phyloP scores from a whole-genome alignment of 2,113 vertebrate species.

The Rhinopomastus cyanomelas region DNA sequence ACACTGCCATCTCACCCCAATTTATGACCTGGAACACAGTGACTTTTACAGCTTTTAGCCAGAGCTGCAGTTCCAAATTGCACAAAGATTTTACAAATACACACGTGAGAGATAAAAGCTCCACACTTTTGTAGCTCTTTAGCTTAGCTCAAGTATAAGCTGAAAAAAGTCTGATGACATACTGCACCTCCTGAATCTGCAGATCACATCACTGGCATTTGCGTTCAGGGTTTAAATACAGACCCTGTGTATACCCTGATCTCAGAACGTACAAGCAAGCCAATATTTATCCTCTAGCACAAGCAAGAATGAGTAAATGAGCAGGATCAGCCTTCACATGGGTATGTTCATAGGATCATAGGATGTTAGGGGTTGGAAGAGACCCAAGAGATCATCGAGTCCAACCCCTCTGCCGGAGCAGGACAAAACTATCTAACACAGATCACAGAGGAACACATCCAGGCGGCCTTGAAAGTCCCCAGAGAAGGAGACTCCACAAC shows the following conservation, averaged over 20 bases:
- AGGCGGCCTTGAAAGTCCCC: no score
- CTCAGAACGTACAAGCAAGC: neutral
- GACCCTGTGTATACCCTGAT: neutral
- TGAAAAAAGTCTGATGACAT: neutral
- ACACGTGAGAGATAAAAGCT: neutral
- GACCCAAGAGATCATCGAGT: no score
- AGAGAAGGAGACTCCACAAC: no score
- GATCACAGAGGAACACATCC: no score
- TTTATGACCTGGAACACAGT: constrained; percentile 68
- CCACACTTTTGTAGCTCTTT: neutral
- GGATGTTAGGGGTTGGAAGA: no score
- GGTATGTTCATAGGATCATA: no score
- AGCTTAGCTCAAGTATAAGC: neutral
- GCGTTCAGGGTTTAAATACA: neutral
- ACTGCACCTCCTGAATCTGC: neutral
- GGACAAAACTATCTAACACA: no score
- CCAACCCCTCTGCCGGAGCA: no score
- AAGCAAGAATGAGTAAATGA: neutral
- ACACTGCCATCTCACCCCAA: constrained; percentile 44
- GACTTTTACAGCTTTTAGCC: constrained; percentile 46
- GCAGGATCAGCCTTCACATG: neutral
- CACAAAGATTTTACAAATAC: neutral
- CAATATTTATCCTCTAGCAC: neutral
- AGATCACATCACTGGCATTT: neutral
- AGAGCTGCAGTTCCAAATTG: neutral